Evolutionary conservation across 2,113 vertebrate species (phyloP), one percentile per base, ranked within the genome.

Genomic region (Ptychochromis oligacanthus): DNA sequence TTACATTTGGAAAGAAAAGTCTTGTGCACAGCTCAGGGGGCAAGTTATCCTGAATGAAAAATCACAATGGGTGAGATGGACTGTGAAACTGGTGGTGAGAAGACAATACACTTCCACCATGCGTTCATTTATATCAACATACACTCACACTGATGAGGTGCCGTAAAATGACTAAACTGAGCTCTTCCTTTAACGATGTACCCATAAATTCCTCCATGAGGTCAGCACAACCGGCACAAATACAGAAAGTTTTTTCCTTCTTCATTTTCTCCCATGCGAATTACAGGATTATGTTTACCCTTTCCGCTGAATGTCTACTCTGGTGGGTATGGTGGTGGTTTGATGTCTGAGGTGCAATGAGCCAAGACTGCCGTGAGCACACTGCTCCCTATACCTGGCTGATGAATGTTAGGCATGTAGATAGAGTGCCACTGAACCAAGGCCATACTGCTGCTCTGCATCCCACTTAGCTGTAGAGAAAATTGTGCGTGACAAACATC

Each of bases 321-420:
- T 91, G 22, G 79, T 90, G 60, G 83, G 70, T 87, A 93, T 92
- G 85, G 84, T 83, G 92, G 90, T 84, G 84, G 81, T 84, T 85
- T 89, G 91, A 92, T 89, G 90, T 85, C 88, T 89, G 72, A 80
- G 46, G 75, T 67, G 89, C 87, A 92, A 88, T 91, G 88, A 90
- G 88, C 81, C 89, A 85, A 87, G 83, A 87, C 91, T 82, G 74
- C 83, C 6, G 14, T 80, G 84, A 89, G 80, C 62, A 75, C 88
- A 91, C 91, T 87, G 87, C 87, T 89, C 54, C 43, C 65, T 62
- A 17, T 83, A 92, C 86, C 91, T 89, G 88, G 65, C 79, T 61
- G 90, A 89, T 90, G 90, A 92, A 82, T 61, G 82, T 40, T 54
- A 75, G 79, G 75, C 82, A 82, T 87, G 85, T 60, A 80, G 88